Conservation (phyloP, 1,140 invertebrate species). For the Ceratoteleas bidentatus region DNA sequence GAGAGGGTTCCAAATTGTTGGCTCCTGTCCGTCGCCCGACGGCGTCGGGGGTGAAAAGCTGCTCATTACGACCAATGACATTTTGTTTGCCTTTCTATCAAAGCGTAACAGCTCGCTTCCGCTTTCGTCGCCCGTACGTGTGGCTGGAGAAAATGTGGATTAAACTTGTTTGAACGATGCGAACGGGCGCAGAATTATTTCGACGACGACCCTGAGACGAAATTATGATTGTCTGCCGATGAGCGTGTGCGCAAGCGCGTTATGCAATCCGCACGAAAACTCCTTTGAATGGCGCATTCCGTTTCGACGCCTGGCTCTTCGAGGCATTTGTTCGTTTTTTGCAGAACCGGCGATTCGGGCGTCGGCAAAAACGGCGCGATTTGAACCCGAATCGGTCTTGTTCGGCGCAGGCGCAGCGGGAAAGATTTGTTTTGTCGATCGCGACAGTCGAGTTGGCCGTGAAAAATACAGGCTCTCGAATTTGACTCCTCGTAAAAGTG, state of each 20-base stretch:
- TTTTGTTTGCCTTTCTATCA: conserved; percentile 68
- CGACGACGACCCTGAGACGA: conserved; percentile 18
- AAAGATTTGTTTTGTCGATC: conserved; percentile 22
- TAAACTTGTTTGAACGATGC: conserved; percentile 41
- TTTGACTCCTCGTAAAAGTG: conserved; percentile 58
- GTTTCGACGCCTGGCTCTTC: too few species aligned
- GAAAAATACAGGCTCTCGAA: conserved; percentile 23
- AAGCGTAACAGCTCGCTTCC: conserved; percentile 66
- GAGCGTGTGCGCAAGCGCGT: too few species aligned
- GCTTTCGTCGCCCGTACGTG: conserved; percentile 39
- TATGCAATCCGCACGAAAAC: too few species aligned
- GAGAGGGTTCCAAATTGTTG: conserved; percentile 58
- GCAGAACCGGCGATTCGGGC: too few species aligned
- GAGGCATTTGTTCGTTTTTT: too few species aligned
- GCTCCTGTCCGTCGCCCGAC: conserved; percentile 51
- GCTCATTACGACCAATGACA: conserved; percentile 63
- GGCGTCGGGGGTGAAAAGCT: conserved; percentile 55
- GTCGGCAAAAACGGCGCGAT: too few species aligned
- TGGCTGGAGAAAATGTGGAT: conserved; percentile 44
- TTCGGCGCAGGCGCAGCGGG: background rate
- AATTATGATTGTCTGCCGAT: conserved; percentile 29
- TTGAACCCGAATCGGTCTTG: background rate
- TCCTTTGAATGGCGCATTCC: too few species aligned
- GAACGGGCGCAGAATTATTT: conserved; percentile 29
- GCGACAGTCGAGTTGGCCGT: conserved; percentile 10